Evolutionary conservation across 2,797 vertebrate genomes (phyloP), one percentile per base, ranked within the genome.

Genomic region (Xerus rutilus): DNA sequence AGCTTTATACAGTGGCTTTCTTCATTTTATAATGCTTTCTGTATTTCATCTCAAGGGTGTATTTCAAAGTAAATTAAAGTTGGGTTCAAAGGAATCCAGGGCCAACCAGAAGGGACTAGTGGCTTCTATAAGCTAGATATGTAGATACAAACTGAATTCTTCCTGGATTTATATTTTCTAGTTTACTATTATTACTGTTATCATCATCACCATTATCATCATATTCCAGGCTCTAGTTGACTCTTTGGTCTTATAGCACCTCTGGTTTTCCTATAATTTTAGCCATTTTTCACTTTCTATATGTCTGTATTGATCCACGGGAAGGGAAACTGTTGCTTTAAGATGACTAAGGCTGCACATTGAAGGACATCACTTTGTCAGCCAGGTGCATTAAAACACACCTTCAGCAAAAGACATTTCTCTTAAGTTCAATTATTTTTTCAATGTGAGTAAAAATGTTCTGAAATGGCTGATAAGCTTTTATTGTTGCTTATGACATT

Each of bases 1-100:
- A 32, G 94, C 90, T 97, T 92, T 97, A 81, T 86, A 95, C 79
- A 98, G 74, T 86, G 49, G 67, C 39, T 70, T 93, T 32, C 73
- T 97, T 97, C 97, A 89, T 96, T 94, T 97, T 77, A 43, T 23
- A 87, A 87, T 89, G 86, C n/a, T 96, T 92, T 82, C 89, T 28
- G 86, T 96, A 96, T 94, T 97, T 97, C 93, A 91, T 91, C 84
- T 96, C 91, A 96, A 90, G 32, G 39, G 15, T 64, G 5, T 89
- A 67, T 93, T 97, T 96, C 73, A 62, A 35, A 94, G 64, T 81
- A 87, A 96, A 96, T 97, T 97, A 92, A 81, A 94, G 64, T 32
- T 49, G 57, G 20, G 43, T 39, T 7, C 23, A 82, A 87, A 69
- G 84, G n/a, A 54, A 65, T 8, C 47, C 32, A 28, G 49, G 95